A percentile compares a stretch with the other conserved stretches of the same genome.
Evolutionary conservation across 2,113 vertebrate genomes (phyloP).

Genomic region (Aegithalos caudatus): DNA sequence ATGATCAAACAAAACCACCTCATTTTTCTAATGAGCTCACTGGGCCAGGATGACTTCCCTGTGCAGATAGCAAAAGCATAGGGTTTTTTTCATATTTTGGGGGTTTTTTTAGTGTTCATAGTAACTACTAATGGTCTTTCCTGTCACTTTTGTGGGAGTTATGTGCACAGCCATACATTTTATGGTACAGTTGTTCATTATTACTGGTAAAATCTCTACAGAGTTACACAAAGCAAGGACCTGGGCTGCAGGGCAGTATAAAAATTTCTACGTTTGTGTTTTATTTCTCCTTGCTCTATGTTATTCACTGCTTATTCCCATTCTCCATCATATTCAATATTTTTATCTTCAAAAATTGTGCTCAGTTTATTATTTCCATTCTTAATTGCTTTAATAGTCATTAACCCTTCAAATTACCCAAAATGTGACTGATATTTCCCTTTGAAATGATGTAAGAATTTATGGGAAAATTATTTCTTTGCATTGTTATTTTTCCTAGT

Average conservation of each 20-base stretch:
- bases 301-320: not conserved
- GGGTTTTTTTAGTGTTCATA: not conserved
- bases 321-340: not conserved
- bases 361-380: not conserved
- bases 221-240: not conserved
- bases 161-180: not conserved
- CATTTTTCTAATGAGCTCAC: conserved; percentile 46
- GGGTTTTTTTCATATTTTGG: too few relatives aligned
- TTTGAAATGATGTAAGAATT: not conserved
- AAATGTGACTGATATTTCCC: not conserved
- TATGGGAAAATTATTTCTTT: not conserved
- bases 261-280: not conserved
- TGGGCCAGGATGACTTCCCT: not conserved
- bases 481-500: not conserved
- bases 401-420: not conserved
- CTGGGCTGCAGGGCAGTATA: not conserved
- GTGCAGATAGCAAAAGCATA: not conserved
- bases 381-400: not conserved
- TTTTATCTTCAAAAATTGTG: not conserved
- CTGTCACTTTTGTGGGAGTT: not conserved
- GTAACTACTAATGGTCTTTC: not conserved
- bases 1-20: conserved; percentile 13
- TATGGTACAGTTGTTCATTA: not conserved
- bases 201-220: not conserved
- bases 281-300: not conserved